Conservation (phyloP, 2,797 vertebrate species). For the Crenichthys baileyi region DNA sequence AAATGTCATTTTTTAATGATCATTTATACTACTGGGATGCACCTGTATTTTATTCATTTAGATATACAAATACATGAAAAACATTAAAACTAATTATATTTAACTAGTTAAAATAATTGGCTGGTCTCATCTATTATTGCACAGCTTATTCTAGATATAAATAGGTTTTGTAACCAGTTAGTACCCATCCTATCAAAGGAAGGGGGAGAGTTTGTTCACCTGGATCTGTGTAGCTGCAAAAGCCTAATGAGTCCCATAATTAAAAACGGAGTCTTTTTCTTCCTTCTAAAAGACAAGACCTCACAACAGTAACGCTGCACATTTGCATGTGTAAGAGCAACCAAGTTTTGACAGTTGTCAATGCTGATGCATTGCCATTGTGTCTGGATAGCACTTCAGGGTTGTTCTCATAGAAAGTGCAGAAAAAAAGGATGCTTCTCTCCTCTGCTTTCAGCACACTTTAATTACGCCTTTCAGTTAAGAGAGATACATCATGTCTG, state of each 20-base stretch:
- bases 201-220: constrained; percentile 18
- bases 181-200: constrained; percentile 1
- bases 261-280: constrained; percentile 25
- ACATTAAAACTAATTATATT: neutral
- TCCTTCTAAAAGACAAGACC: constrained; percentile 39
- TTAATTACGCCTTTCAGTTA: constrained; percentile 80
- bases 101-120: neutral
- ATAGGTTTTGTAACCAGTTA: constrained; percentile 2
- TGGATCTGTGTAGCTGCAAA: constrained; percentile 23
- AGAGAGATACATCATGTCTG: constrained; percentile 71
- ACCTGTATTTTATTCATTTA: neutral
- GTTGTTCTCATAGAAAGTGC: constrained; percentile 69
- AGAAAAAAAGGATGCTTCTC: constrained; percentile 63
- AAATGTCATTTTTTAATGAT: neutral
- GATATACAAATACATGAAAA: neutral
- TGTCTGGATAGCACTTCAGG: constrained; percentile 73
- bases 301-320: constrained; percentile 56
- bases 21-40: neutral
- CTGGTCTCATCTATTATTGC: neutral
- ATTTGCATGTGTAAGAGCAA: constrained; percentile 66
- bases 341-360: constrained; percentile 69
- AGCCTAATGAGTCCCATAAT: constrained; percentile 41
- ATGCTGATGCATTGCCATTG: constrained; percentile 66
- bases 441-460: constrained; percentile 72
- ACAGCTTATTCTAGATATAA: neutral